Base-by-base conservation (phyloP, 2,797 vertebrate genomes). In the Lacerta agilis region DNA sequence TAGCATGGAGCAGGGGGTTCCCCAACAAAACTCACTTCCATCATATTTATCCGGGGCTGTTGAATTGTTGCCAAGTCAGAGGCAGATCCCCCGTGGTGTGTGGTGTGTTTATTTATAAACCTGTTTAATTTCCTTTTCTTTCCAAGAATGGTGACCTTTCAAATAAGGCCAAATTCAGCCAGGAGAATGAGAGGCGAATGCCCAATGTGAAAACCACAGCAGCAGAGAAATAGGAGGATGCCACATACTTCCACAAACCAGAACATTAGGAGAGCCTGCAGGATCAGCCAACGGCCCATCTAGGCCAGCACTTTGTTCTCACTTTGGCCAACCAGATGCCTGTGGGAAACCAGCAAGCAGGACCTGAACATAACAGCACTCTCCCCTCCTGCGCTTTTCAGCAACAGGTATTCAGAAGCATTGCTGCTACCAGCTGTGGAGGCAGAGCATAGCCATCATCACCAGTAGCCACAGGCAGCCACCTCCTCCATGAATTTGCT, bases 131-230 rank as follows among this genome's bases (percentile, higher is more conserved):
- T 83, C n/a, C 55, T 17, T 85, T 49, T 49, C 64, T 1, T 27
- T n/a, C 71, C 49, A 38, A 66, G 20, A 61, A 67, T 13, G 61
- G 75, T 29, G 15, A 43, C 38, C 4, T 13, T 38, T 8, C 38
- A 41, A 7, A 86, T n/a, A 64, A 33, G n/a, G 27, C 2, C 9
- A 20, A 76, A 29, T 27, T 3, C 36, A 61, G 41, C 18, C 11
- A 33, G 41, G 8, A 69, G 66, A 36, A 17, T 13, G n/a, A 64
- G 58, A 11, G 20, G 29, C 17, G 20, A 49, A 33, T 25, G 11
- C 13, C 41, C 3, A 13, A 5, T 11, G 45, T 7, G 3, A 8
- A 8, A 1, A 0, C 25, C 8, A 9, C 33, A 29, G 25, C 1
- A 5, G 1, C 43, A 23, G 27, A 45, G 20, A 49, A 18, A 55